phyloP scores from a whole-genome alignment of 2,113 vertebrate species.

The Hiodon alosoides region DNA sequence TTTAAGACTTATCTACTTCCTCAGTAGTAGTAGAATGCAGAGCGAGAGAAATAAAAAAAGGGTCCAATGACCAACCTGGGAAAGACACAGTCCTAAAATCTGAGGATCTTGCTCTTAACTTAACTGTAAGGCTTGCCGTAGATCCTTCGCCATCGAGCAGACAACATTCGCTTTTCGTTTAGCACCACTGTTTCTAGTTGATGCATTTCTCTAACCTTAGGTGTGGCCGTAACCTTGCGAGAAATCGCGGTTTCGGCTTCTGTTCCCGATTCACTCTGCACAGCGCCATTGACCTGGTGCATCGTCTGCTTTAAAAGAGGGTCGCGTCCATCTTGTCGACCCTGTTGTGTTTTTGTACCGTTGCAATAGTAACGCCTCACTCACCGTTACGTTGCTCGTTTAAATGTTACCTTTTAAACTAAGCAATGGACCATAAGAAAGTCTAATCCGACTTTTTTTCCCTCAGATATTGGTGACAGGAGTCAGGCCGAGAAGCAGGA shows the following conservation, averaged over 20 bases:
- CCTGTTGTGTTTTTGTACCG: neutral
- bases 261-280: neutral
- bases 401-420: neutral
- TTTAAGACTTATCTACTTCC: too few species aligned
- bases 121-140: neutral
- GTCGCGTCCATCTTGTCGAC: neutral
- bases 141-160: neutral
- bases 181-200: neutral
- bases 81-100: too few species aligned
- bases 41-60: too few species aligned
- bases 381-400: neutral
- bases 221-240: neutral
- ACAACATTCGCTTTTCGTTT: neutral
- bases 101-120: neutral
- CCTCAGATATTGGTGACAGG: too few species aligned
- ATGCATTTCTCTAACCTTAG: slow-evolving; percentile 1
- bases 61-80: too few species aligned
- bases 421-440: neutral
- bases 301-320: neutral
- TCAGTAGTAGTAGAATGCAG: too few species aligned
- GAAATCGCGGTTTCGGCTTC: neutral
- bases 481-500: too few species aligned
- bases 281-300: neutral
- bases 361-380: neutral
- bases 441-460: too few species aligned